Evolutionary conservation across 2,797 vertebrate species (phyloP), one percentile per base, ranked within the genome.

Genomic region (Neosalanx taihuensis): DNA sequence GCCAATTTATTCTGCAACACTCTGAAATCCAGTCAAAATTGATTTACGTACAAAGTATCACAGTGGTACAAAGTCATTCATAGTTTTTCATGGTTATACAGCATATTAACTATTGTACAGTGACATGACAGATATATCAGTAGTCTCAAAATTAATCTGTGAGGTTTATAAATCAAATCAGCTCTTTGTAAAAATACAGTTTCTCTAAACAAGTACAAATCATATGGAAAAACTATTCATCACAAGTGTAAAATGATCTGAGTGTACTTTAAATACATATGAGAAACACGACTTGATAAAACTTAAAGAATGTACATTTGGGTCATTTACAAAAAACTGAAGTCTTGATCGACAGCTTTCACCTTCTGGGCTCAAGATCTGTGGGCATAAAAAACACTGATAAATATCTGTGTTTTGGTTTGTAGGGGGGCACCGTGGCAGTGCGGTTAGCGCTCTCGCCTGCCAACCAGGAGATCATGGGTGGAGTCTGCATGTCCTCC

Each of bases 251-350:
- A 66, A 70, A 58, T 46, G 3, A 73, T 41, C 30, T 17, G 37
- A 20, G n/a, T 13, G 29, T 26, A 70, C 7, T 71, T 70, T 64
- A 75, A 67, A 62, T 71, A 10, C 18, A 69, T 37, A 71, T 46
- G 78, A 79, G 67, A 83, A 65, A 78, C 12, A 3, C 3, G 4
- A 53, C 72, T 76, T 76, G 84, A 37, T 73, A 41, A 74, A 56
- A 26, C 29, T 0, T 46, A 66, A 79, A 49, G 80, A 77, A 78
- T 79, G 18, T 77, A 86, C 71, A 88, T 59, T 78, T 13, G 15
- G 35, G 35, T 78, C 76, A 83, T 88, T 46, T 85, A 88, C 85
- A 89, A 71, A 4, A 18, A 62, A 41, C 33, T 35, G 74, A 70
- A 23, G 75, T 51, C 1, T 59, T 30, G 30, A 31, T 6, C 17